Conservation (phyloP, 92 coral and sea anemone species). For the Zoanthus solanderi region DNA sequence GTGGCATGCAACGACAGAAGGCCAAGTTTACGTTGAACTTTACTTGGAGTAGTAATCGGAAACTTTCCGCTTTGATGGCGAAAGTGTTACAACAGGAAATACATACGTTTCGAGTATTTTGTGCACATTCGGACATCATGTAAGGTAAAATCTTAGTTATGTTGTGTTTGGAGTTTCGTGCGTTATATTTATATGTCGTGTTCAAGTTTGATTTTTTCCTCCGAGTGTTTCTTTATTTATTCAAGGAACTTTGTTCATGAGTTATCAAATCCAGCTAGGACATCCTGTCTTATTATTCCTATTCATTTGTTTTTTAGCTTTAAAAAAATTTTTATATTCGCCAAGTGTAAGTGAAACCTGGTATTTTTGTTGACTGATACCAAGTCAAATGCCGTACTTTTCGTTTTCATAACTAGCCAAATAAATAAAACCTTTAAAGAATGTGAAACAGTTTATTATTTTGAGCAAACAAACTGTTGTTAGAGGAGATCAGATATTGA, state of each 20-base stretch:
- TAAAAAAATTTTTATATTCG: constrained; percentile 19
- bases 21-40: constrained; percentile 54
- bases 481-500: constrained; percentile 1
- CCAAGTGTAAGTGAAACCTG: constrained; percentile 28
- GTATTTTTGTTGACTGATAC: constrained; percentile 25
- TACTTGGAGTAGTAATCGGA: constrained; percentile 43
- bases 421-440: background rate
- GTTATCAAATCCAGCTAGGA: background rate
- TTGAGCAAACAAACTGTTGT: background rate
- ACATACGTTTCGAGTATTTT: constrained; percentile 9
- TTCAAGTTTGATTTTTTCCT: constrained; percentile 7
- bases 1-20: constrained; percentile 59
- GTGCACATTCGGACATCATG: background rate
- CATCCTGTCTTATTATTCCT: background rate
- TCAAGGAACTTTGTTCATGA: background rate
- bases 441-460: background rate
- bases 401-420: background rate
- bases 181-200: constrained; percentile 28
- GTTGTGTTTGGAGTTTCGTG: constrained; percentile 15
- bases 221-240: background rate
- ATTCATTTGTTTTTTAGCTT: background rate
- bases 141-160: constrained; percentile 33
- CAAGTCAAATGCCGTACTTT: constrained; percentile 5
- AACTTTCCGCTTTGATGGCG: constrained; percentile 25
- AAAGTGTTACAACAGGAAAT: constrained; percentile 39